These are phyloP conservation scores for Ondatra zibethicus DNA, from an alignment of 2,113 vertebrate species.

Conservation along the genomic window DNA sequence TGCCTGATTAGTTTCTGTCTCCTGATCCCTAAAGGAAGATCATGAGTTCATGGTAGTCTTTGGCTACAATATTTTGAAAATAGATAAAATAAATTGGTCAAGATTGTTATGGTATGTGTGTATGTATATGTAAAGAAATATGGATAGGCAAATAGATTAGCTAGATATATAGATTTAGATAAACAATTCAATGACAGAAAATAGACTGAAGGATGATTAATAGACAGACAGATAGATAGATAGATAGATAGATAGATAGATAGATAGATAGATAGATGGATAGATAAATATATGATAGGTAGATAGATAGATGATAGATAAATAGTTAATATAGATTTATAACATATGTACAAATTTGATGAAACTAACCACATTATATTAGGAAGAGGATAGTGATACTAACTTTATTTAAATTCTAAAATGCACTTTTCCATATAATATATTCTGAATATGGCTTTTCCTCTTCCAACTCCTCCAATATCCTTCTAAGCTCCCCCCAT, in stretches of 20 bases:
- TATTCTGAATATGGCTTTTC: neutral
- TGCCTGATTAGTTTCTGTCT: neutral
- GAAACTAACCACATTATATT: neutral
- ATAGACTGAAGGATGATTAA: neutral
- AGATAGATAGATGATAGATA: neutral
- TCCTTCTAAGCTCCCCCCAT: accelerated
- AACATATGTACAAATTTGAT: neutral
- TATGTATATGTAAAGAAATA: neutral
- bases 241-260: neutral
- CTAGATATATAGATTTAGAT: too few species aligned
- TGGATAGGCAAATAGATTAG: too few species aligned
- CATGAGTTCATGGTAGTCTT: neutral
- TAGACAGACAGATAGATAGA: too few species aligned
- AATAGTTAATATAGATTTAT: neutral
- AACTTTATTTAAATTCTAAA: neutral
- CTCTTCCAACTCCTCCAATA: neutral
- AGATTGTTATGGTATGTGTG: neutral
- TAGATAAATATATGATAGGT: too few species aligned
- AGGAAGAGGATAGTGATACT: neutral
- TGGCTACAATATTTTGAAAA: neutral
- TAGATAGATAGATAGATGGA: too few species aligned
- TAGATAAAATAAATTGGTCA: neutral
- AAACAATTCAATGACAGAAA: neutral
- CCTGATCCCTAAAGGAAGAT: neutral
- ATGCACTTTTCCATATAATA: neutral